Conservation (phyloP, 30 jellyfish, hydroid and myxozoan species). For the Aurelia sp. region DNA sequence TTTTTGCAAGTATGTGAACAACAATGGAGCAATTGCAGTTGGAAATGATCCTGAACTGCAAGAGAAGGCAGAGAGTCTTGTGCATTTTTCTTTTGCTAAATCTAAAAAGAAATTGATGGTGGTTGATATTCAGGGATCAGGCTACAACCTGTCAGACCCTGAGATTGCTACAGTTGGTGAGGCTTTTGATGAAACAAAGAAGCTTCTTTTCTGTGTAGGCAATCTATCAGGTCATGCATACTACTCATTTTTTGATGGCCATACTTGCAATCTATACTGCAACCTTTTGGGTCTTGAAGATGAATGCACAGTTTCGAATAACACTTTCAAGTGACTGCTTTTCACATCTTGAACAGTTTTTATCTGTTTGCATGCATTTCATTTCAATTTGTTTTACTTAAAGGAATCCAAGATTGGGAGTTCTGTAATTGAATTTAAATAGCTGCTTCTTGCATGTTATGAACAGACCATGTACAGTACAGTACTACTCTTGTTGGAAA, state of each 20-base stretch:
- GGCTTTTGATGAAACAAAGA: constrained; percentile 8
- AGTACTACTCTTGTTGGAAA: too few species aligned
- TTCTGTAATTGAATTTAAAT: too few species aligned
- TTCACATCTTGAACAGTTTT: too few species aligned
- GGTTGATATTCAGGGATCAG: constrained; percentile 46
- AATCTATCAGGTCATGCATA: constrained; percentile 14
- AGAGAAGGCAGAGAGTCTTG: constrained; percentile 31
- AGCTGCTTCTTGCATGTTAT: too few species aligned
- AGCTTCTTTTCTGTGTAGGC: constrained; percentile 35
- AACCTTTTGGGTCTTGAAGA: background rate
- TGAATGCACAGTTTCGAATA: background rate
- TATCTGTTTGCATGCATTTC: too few species aligned
- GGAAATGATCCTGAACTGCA: constrained; percentile 6
- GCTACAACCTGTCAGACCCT: constrained; percentile 25
- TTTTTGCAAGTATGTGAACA: constrained; percentile 22
- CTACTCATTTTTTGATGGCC: constrained; percentile 3
- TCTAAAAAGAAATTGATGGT: constrained; percentile 9
- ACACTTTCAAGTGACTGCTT: too few species aligned
- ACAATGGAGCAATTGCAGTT: constrained; percentile 6
- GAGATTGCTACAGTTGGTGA: constrained; percentile 46
- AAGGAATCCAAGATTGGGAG: too few species aligned
- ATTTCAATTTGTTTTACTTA: too few species aligned
- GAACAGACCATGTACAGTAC: too few species aligned
- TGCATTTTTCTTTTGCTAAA: constrained; percentile 16
- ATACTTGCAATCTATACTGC: constrained; percentile 14